These are phyloP conservation scores for Drosophila aldrichi DNA, from an alignment of 2,888 invertebrate species.

Conservation along the genomic window DNA sequence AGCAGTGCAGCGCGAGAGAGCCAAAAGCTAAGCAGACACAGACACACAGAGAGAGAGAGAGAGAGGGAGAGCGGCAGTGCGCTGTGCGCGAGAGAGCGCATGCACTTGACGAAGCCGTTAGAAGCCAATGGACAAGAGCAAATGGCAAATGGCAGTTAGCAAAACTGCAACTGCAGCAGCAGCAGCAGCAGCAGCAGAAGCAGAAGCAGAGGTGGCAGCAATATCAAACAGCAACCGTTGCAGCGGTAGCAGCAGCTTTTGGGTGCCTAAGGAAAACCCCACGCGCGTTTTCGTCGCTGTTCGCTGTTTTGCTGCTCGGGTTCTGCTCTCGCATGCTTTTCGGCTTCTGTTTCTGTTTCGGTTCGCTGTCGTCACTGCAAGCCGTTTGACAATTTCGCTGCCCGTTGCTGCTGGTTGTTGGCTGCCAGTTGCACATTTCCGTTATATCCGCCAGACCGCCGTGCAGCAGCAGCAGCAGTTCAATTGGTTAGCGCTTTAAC, in stretches of 20 bases:
- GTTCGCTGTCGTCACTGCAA: slow-evolving; percentile 50
- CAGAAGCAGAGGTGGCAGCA: slow-evolving; percentile 7
- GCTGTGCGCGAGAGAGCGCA: slow-evolving; percentile 24
- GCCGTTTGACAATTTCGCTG: slow-evolving; percentile 73
- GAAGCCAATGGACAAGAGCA: slow-evolving; percentile 51
- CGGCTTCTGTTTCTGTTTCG: slow-evolving; percentile 42
- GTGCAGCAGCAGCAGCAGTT: slow-evolving; percentile 53
- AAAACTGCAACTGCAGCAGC: slow-evolving; percentile 39
- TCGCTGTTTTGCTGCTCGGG: slow-evolving; percentile 29
- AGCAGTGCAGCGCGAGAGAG: slow-evolving; percentile 16
- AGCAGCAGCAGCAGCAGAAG: slow-evolving; percentile 12
- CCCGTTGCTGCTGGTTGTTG: slow-evolving; percentile 47
- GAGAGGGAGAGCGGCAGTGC: slow-evolving; percentile 1
- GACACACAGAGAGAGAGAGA: slow-evolving; percentile 9
- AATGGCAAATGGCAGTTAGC: slow-evolving; percentile 56
- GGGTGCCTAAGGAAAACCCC: slow-evolving; percentile 57
- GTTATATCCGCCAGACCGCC: slow-evolving; percentile 75
- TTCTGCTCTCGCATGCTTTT: slow-evolving; percentile 45
- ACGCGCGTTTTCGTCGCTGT: slow-evolving; percentile 39
- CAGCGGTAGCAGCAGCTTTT: slow-evolving; percentile 41
- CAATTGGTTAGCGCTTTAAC: slow-evolving; percentile 17
- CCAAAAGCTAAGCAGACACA: slow-evolving; percentile 1
- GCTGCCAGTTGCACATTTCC: slow-evolving; percentile 79
- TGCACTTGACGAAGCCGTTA: slow-evolving; percentile 62
- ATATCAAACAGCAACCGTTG: neutral